These are phyloP conservation scores for Spinibarbus caldwelli DNA, from an alignment of 2,797 vertebrate genomes.

Conservation along the genomic window DNA sequence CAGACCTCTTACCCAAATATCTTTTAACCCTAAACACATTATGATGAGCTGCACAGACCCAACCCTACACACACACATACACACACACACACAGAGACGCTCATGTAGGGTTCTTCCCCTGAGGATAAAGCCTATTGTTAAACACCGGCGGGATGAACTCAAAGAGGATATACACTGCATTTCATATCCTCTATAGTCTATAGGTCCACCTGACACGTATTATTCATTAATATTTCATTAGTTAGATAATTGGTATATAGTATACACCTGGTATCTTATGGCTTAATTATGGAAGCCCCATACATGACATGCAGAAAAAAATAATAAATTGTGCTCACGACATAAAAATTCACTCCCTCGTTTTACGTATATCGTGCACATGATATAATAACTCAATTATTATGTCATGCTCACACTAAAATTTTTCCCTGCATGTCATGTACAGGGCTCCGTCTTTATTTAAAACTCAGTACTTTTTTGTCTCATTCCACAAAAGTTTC, in stretches of 20 bases:
- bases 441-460: background rate
- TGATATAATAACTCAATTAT: background rate
- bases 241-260: background rate
- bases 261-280: background rate
- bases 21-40: constrained; percentile 24
- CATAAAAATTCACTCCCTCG: background rate
- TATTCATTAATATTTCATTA: background rate
- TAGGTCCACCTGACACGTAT: background rate
- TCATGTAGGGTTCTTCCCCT: constrained; percentile 24
- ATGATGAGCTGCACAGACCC: background rate
- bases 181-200: constrained; percentile 10
- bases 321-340: background rate
- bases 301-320: background rate
- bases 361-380: background rate
- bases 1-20: constrained; percentile 39
- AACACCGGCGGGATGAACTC: background rate
- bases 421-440: background rate
- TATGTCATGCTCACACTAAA: background rate
- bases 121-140: constrained; percentile 48
- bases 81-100: background rate
- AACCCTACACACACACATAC: background rate
- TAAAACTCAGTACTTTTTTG: background rate
- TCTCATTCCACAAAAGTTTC: background rate
- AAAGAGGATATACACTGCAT: constrained; percentile 20
- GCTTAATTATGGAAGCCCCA: background rate